phyloP scores from a whole-genome alignment of 2,797 vertebrate genomes.

The Chelidonichthys spinosus region DNA sequence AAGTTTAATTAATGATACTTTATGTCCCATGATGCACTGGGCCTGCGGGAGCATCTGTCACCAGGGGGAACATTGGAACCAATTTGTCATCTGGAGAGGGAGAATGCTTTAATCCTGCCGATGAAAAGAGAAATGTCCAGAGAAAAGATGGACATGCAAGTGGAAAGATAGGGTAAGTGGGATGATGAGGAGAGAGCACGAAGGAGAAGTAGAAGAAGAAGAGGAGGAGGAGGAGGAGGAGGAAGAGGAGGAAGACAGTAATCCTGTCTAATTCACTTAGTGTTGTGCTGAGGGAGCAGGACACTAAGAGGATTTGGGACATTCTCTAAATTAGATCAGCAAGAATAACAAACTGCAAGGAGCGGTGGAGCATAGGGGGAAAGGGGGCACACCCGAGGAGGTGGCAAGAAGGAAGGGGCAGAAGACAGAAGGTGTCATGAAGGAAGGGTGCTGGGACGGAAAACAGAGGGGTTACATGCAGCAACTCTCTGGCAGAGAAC shows the following conservation, averaged over 20 bases:
- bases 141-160: conserved; percentile 55
- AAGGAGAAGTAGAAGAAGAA: conserved; percentile 54
- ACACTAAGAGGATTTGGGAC: conserved; percentile 91
- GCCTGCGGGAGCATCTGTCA: conserved; percentile 66
- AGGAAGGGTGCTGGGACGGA: conserved; percentile 8
- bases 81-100: conserved; percentile 71
- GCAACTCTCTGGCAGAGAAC: background rate
- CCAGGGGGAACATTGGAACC: conserved; percentile 55
- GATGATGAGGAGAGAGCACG: conserved; percentile 61
- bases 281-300: conserved; percentile 85
- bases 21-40: conserved; percentile 64
- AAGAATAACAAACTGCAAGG: conserved; percentile 85
- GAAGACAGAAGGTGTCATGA: conserved; percentile 6
- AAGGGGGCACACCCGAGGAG: conserved; percentile 43
- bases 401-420: conserved; percentile 31
- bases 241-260: conserved; percentile 78
- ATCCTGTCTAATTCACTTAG: conserved; percentile 91
- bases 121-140: conserved; percentile 62
- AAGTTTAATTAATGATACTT: conserved; percentile 68
- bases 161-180: conserved; percentile 33
- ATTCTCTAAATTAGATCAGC: conserved; percentile 93
- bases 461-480: background rate
- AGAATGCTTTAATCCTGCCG: conserved; percentile 64
- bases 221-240: conserved; percentile 45
- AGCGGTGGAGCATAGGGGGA: conserved; percentile 56